Conservation (phyloP, 2,113 vertebrate genomes). For the Lycocorax pyrrhopterus region DNA sequence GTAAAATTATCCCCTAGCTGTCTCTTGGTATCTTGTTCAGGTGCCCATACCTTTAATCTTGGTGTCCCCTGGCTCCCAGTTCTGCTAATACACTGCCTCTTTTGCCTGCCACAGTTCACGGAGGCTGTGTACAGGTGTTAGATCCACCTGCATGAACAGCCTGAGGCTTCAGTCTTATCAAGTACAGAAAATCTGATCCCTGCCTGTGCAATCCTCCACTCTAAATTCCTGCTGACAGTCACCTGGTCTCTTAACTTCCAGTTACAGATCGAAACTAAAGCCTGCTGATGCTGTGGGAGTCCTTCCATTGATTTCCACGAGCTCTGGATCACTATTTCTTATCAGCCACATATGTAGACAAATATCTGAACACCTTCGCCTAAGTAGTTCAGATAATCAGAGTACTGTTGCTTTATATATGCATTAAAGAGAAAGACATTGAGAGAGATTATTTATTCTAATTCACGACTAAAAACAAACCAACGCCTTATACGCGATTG, state of each 20-base stretch:
- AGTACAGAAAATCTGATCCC: constrained; percentile 42
- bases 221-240: constrained; percentile 47
- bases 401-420: background rate
- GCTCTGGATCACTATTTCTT: background rate
- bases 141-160: constrained; percentile 51
- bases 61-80: background rate
- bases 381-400: constrained; percentile 12
- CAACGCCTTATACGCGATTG: constrained; percentile 28
- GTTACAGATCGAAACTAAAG: constrained; percentile 31
- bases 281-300: background rate
- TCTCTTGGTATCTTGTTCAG: background rate
- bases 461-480: constrained; percentile 1
- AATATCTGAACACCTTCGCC: background rate
- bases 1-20: background rate
- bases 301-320: constrained; percentile 32
- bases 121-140: constrained; percentile 17
- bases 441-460: constrained; percentile 44
- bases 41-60: background rate
- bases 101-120: background rate
- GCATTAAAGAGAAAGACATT: background rate
- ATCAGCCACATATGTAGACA: background rate
- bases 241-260: constrained; percentile 47
- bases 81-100: background rate
- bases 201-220: constrained; percentile 25
- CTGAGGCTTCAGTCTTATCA: constrained; percentile 20